A percentile compares a stretch with the other conserved stretches of the same genome.
Conservation (phyloP, 2,888 invertebrate genomes). For the Drosophila ezoana region DNA sequence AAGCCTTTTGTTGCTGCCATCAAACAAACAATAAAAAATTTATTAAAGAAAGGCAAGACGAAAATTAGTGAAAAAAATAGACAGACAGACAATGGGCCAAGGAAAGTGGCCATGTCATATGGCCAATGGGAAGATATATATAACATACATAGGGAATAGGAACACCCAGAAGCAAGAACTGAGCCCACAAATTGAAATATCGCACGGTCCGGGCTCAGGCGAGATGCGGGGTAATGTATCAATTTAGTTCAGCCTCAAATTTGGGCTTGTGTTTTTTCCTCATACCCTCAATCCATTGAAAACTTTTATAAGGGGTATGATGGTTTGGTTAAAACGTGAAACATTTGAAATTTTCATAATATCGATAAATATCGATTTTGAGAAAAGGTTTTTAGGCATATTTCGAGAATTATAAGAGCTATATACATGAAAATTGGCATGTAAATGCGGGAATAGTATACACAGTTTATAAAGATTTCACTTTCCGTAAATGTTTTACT, state of each 20-base stretch:
- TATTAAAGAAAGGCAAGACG: constrained; percentile 73
- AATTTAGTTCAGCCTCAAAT: constrained; percentile 62
- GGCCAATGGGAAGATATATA: constrained; percentile 43
- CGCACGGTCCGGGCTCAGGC: constrained; percentile 22
- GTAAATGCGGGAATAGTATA: too few relatives aligned
- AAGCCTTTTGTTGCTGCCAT: constrained; percentile 47
- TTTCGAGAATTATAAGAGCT: too few relatives aligned
- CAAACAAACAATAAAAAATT: constrained; percentile 81
- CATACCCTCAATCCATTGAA: neutral
- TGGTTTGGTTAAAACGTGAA: too few relatives aligned
- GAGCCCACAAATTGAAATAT: constrained; percentile 64
- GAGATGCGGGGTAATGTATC: constrained; percentile 68
- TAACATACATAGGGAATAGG: constrained; percentile 39
- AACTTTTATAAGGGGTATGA: too few relatives aligned
- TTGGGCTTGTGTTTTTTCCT: constrained; percentile 9
- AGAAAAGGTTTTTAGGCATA: too few relatives aligned
- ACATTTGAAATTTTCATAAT: too few relatives aligned
- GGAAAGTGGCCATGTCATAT: constrained; percentile 77
- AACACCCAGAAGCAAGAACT: constrained; percentile 71
- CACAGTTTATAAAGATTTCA: too few relatives aligned
- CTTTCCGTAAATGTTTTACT: too few relatives aligned
- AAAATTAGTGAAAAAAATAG: constrained; percentile 56
- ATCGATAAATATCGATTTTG: too few relatives aligned
- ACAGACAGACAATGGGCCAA: constrained; percentile 50
- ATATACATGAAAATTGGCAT: too few relatives aligned